Evolutionary conservation across 2,888 invertebrate genomes (phyloP).

Genomic region (Tiphia femorata): DNA sequence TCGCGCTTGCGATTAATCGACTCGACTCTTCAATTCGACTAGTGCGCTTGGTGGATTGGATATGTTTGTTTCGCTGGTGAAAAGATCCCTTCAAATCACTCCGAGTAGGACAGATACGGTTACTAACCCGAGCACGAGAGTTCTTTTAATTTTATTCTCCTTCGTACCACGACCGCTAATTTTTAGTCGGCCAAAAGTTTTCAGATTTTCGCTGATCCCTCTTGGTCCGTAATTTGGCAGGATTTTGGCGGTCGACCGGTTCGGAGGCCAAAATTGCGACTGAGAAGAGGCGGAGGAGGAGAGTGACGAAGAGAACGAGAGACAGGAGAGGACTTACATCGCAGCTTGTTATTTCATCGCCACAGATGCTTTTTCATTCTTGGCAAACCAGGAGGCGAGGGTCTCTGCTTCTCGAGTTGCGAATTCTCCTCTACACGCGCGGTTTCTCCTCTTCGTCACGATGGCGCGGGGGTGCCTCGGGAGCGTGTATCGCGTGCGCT

Average conservation of each 20-base stretch:
- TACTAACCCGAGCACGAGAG: too few species aligned
- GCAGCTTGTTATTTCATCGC: constrained; percentile 13
- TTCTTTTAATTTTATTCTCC: too few species aligned
- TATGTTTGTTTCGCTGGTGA: too few species aligned
- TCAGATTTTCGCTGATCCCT: too few species aligned
- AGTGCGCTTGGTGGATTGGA: too few species aligned
- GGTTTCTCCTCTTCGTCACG: constrained; percentile 6
- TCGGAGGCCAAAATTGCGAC: constrained; percentile 16
- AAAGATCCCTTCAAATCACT: too few species aligned
- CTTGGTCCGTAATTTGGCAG: not conserved
- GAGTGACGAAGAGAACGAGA: constrained; percentile 4
- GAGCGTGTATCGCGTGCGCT: not conserved
- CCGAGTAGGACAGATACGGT: too few species aligned
- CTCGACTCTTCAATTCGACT: too few species aligned
- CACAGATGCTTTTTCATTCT: constrained; percentile 9
- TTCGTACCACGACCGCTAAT: too few species aligned
- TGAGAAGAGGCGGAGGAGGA: constrained; percentile 11
- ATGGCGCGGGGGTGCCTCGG: not conserved
- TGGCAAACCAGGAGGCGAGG: constrained; percentile 5
- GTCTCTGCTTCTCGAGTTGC: not conserved
- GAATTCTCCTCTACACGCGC: not conserved
- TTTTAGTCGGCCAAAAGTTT: too few species aligned
- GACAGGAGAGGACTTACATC: not conserved
- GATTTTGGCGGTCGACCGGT: too few species aligned
- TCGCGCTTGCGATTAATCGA: too few species aligned